phyloP scores from a whole-genome alignment of 35 echinoderm and acorn worm genomes.

The Holothuria glaberrima region DNA sequence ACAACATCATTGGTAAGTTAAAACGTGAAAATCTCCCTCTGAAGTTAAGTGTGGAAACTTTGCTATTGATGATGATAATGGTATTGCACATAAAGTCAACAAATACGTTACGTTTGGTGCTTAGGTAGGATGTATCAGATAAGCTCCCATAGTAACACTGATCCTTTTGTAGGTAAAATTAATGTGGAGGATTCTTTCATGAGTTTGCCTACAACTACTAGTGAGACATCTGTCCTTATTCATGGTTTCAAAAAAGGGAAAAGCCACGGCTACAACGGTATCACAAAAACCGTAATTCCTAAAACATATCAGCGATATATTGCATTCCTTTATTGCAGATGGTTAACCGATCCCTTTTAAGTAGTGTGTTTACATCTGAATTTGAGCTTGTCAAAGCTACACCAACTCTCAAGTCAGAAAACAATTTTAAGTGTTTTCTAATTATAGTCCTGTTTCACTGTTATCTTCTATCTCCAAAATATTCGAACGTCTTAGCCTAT shows the following conservation, averaged over 20 bases:
- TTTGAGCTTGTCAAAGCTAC: constrained; percentile 13
- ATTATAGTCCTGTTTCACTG: too few relatives aligned
- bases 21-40: neutral
- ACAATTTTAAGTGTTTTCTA: neutral
- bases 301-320: neutral
- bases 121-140: neutral
- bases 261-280: neutral
- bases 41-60: neutral
- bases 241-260: too few relatives aligned
- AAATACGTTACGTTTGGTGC: neutral
- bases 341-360: neutral
- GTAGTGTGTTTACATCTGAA: neutral
- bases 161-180: neutral
- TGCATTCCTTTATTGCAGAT: neutral
- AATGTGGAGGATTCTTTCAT: neutral
- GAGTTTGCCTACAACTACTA: neutral
- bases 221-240: neutral
- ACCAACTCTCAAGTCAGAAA: neutral
- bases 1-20: neutral
- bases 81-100: neutral
- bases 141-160: too few relatives aligned
- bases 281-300: neutral
- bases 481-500: too few relatives aligned
- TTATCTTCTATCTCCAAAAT: too few relatives aligned
- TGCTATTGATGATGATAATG: neutral